phyloP scores from a whole-genome alignment of 2,797 vertebrate genomes.

The Echeneis naucrates region DNA sequence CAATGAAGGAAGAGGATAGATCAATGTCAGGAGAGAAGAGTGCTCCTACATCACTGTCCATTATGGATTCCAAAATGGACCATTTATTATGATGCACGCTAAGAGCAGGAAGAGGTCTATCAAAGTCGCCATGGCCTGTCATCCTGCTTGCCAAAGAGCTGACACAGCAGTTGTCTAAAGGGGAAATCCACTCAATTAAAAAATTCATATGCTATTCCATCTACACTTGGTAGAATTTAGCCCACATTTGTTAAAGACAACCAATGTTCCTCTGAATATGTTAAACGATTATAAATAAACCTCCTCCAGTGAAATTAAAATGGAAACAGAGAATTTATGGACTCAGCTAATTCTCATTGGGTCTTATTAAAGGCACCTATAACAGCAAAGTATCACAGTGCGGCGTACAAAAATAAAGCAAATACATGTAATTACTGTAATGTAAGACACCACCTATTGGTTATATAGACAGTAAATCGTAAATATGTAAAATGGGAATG shows the following conservation, averaged over 20 bases:
- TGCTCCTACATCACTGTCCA: constrained; percentile 67
- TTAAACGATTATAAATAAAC: not conserved
- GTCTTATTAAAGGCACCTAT: not conserved
- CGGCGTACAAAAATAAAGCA: not conserved
- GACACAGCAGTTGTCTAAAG: constrained; percentile 58
- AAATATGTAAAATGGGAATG: constrained; percentile 15
- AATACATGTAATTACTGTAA: not conserved
- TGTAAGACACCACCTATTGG: constrained; percentile 11
- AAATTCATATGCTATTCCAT: not conserved
- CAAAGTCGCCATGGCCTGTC: constrained; percentile 38
- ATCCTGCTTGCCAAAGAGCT: constrained; percentile 53
- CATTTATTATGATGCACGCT: constrained; percentile 72
- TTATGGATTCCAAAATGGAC: constrained; percentile 75
- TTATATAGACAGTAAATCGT: not conserved
- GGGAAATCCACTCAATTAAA: constrained; percentile 47
- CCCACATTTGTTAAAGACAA: constrained; percentile 25
- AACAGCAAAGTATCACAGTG: not conserved
- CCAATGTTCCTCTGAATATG: not conserved
- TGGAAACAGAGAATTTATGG: too few relatives aligned
- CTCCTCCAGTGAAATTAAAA: too few relatives aligned
- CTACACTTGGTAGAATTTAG: not conserved
- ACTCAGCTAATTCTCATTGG: not conserved
- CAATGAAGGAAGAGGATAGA: constrained; percentile 35
- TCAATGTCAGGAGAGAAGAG: constrained; percentile 57
- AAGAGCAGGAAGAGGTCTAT: constrained; percentile 76